Evolutionary conservation across 2,113 vertebrate species (phyloP), one percentile per base, ranked within the genome.

Genomic region (Ondatra zibethicus): DNA sequence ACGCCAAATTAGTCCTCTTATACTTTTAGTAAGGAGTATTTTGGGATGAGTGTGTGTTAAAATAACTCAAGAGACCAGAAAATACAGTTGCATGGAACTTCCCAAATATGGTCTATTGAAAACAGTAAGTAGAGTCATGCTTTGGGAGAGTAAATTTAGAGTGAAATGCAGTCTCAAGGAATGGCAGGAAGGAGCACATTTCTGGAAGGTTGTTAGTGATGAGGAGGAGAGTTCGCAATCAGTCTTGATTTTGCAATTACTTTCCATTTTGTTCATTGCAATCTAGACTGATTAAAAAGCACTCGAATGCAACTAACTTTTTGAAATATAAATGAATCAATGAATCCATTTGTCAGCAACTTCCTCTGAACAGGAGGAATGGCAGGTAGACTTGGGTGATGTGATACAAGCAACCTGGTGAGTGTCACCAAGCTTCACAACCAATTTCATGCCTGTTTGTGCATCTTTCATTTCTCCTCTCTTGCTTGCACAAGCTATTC

Each of bases 401-500:
- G 0, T 29, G 36, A 7, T 1, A 0, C 4, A 39, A 61, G 70
- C 47, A 31, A 16, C 1, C 0, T 25, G 25, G 19, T 47, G 39
- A 10, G 13, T 42, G 10, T 84, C 72, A 42, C 2, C 1, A 1
- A 80, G 19, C 25, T 36, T 21, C 55, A 17, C 11, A 3, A 0
- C 17, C n/a, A 6, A 0, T 12, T 9, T 55, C 14, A 16, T 3
- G 27, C 27, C 65, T 25, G 0, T n/a, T 2, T 9, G 0, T 72
- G 16, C 0, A 4, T 76, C 52, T 58, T 66, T 7, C 9, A 5
- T 42, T 29, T 16, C 36, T 16, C 36, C 39, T 82, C 2, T 14
- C 25, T 17, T 33, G 39, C 27, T 63, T 39, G 14, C 76, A 19
- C 4, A 5, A 50, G 16, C 88, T 61, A 3, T 50, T 33, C 68